These are phyloP conservation scores for Campylomormyrus numenius DNA, from an alignment of 2,113 vertebrate genomes.

Conservation along the genomic window DNA sequence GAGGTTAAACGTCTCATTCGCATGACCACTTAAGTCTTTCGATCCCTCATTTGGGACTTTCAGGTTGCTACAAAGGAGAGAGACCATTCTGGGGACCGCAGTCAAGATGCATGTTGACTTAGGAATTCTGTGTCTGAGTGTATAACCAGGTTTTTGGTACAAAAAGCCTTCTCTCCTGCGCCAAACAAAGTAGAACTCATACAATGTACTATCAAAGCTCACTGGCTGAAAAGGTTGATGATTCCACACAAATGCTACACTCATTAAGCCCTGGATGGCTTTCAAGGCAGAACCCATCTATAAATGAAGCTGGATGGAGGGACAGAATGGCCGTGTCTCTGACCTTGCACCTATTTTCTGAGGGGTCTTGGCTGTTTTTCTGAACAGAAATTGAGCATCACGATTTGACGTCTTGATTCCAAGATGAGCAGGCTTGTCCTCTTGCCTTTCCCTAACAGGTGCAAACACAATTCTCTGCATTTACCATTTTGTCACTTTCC, in stretches of 20 bases:
- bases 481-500: background rate
- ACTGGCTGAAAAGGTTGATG: background rate
- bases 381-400: background rate
- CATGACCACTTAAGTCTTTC: background rate
- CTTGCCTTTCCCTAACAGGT: background rate
- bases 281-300: background rate
- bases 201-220: background rate
- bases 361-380: background rate
- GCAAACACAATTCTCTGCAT: background rate
- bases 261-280: background rate
- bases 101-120: background rate
- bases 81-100: background rate
- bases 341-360: background rate
- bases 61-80: background rate
- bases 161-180: background rate
- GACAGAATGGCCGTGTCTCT: background rate
- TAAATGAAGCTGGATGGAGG: background rate
- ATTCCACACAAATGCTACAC: background rate
- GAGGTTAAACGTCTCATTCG: background rate
- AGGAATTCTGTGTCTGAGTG: background rate
- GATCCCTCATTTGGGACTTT: background rate
- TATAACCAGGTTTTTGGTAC: background rate
- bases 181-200: background rate
- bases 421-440: background rate
- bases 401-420: background rate